A percentile compares a stretch with the other conserved stretches of the same genome.
Conservation (phyloP, 2,113 vertebrate species). For the Sylvia atricapilla region DNA sequence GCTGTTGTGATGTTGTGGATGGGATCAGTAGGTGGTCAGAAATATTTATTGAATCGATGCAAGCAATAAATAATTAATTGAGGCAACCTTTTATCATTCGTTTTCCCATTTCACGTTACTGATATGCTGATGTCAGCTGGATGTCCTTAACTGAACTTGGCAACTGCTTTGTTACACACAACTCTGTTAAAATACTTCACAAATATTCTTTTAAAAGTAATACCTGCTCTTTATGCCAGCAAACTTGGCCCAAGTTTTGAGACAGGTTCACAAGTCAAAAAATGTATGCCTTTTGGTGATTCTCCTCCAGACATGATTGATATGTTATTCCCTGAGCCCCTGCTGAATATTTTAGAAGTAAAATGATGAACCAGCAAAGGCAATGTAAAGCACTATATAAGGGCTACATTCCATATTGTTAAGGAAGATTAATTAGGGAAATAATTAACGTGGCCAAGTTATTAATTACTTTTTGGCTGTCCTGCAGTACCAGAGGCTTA, state of each 20-base stretch:
- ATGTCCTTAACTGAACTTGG: slow-evolving; percentile 29
- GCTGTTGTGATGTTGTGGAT: neutral
- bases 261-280: neutral
- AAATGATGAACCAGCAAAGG: slow-evolving; percentile 12
- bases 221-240: neutral
- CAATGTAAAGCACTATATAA: neutral
- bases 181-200: neutral
- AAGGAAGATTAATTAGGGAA: slow-evolving; percentile 37
- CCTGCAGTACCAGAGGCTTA: slow-evolving; percentile 26
- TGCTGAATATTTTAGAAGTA: slow-evolving; percentile 3
- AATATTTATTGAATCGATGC: slow-evolving; percentile 2
- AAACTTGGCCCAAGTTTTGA: neutral
- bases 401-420: neutral
- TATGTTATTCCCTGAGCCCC: neutral
- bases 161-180: neutral
- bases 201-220: neutral
- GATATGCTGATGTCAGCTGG: neutral
- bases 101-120: neutral
- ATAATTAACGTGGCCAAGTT: slow-evolving; percentile 60
- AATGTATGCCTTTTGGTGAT: neutral
- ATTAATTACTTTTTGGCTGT: slow-evolving; percentile 43
- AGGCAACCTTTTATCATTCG: neutral
- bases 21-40: neutral
- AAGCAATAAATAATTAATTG: slow-evolving; percentile 22
- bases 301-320: neutral